Conservation (phyloP, 1,140 invertebrate species). For the Sitobion miscanthi region DNA sequence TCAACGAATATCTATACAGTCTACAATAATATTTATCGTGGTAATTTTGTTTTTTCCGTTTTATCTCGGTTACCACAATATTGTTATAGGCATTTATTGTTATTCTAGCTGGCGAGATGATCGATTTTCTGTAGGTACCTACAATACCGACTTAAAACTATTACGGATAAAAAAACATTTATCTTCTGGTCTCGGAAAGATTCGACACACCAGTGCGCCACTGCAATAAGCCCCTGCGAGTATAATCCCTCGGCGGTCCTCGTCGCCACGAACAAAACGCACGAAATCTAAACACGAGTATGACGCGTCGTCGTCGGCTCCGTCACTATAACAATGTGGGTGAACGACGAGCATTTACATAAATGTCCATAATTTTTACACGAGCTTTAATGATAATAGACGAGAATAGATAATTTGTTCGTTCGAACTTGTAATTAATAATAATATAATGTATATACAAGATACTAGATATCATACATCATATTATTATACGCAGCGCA, state of each 20-base stretch:
- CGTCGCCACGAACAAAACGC: background rate
- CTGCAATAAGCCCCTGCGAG: background rate
- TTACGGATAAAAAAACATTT: background rate
- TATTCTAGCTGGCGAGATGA: background rate
- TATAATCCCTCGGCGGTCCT: background rate
- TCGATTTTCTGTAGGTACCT: background rate
- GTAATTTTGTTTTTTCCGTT: background rate
- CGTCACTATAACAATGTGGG: background rate
- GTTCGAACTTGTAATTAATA: background rate
- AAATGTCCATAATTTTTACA: background rate
- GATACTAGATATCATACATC: too few species aligned
- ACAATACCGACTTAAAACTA: background rate
- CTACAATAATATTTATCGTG: background rate
- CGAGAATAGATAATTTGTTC: background rate
- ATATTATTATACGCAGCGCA: background rate
- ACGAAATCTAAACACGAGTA: background rate
- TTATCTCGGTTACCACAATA: background rate
- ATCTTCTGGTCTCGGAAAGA: background rate
- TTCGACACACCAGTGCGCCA: background rate
- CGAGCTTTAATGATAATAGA: background rate
- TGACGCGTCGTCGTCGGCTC: background rate
- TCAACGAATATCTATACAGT: background rate
- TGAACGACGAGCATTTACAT: background rate
- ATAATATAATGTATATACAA: background rate
- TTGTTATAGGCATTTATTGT: background rate